A percentile compares a stretch with the other conserved stretches of the same genome.
Evolutionary conservation across 2,113 vertebrate species (phyloP).

Genomic region (Nothocercus nigrocapillus): DNA sequence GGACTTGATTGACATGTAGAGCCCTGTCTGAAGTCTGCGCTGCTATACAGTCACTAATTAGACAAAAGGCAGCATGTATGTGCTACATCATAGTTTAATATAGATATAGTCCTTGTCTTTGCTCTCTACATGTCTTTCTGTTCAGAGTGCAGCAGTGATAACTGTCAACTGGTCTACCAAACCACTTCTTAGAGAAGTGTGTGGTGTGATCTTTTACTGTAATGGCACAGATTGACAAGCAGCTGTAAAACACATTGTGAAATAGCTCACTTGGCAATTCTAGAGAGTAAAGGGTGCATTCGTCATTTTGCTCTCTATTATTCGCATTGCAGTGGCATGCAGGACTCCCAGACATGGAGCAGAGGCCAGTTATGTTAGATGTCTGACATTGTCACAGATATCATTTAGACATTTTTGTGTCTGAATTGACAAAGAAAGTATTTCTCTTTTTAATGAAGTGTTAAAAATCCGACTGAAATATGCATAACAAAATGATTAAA

Average conservation of each 20-base stretch:
- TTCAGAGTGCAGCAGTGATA: not conserved
- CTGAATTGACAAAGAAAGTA: not conserved
- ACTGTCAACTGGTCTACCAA: not conserved
- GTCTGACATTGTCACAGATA: not conserved
- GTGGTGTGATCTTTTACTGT: constrained; percentile 1
- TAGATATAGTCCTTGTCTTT: not conserved
- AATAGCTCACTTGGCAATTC: not conserved
- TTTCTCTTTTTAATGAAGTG: not conserved
- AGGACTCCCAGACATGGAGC: not conserved
- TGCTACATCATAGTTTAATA: not conserved
- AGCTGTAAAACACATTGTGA: not conserved
- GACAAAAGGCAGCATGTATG: not conserved
- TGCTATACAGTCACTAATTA: not conserved
- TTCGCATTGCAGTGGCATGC: not conserved
- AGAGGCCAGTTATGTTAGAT: not conserved
- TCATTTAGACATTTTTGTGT: not conserved
- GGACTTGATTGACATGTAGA: fast-evolving
- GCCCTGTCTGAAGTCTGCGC: not conserved
- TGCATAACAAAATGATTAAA: not conserved
- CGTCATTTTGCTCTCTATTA: not conserved
- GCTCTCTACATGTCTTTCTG: not conserved
- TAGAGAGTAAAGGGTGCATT: not conserved
- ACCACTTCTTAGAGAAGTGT: not conserved
- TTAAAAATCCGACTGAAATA: not conserved
- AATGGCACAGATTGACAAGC: not conserved